Evolutionary conservation across 2,888 invertebrate species (phyloP), one percentile per base, ranked within the genome.

Genomic region (Fabriciana adippe): DNA sequence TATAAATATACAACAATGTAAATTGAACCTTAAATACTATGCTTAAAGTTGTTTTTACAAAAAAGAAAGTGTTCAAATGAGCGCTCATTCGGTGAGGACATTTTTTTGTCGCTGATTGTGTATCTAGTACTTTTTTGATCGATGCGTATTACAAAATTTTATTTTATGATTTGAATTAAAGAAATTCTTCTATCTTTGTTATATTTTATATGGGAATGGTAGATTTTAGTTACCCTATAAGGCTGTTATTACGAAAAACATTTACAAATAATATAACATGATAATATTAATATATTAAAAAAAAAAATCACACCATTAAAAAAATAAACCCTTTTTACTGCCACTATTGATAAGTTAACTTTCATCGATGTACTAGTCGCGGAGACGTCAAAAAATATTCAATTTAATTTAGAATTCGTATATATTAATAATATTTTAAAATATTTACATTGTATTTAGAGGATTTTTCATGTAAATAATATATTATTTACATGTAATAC

Each of bases 281-380:
- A 59, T 26, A 59, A 26, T 31, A 5, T 15, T 53, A 45, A 51
- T 51, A 18, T 48, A 50, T 16, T 51, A 2, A 48, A n/a, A 21
- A n/a, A 21, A 45, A 15, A 47, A 45, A 18, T 18, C 35, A 47
- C 15, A 54, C 45, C 14, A 57, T 21, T 53, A 21, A 16, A 47
- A 26, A 13, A 14, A 26, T 53, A 16, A 31, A 53, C 31, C 31
- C 15, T 31, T 65, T 5, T 51, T 45, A 65, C 65, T 65, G 65
- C 65, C 59, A 65, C 35, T 65, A 65, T 53, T 18, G 8, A 26
- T 51, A 57, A 56, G 45, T 31, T 35, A 55, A 64, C 50, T 47
- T 16, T 65, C 65, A 65, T 21, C 54, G 65, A 65, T 59, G 26
- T 14, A 59, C 65, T 65, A 65, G 65, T 65, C 65, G 18, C 65